phyloP scores from a whole-genome alignment of 2,888 invertebrate species.

The Acronicta aceris region DNA sequence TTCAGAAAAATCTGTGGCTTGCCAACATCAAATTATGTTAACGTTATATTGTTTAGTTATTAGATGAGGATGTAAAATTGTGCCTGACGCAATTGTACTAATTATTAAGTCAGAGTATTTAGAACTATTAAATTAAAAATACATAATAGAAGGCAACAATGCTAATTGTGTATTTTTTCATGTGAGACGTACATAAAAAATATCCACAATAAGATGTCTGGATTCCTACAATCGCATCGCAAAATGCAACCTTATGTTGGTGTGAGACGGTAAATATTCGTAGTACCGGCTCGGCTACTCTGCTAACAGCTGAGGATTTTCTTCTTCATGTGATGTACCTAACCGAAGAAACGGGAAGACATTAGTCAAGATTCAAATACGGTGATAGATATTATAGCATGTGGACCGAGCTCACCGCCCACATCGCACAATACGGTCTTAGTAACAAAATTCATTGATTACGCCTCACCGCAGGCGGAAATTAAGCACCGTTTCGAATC shows the following conservation, averaged over 20 bases:
- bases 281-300: background rate
- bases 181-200: conserved; percentile 1
- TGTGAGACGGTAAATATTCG: conserved; percentile 16
- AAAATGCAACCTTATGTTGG: conserved; percentile 5
- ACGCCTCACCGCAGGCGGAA: conserved; percentile 56
- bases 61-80: conserved; percentile 12
- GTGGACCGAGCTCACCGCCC: conserved; percentile 45
- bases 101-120: background rate
- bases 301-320: conserved; percentile 7
- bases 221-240: conserved; percentile 9
- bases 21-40: conserved; percentile 41
- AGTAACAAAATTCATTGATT: conserved; percentile 58
- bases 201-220: background rate
- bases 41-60: conserved; percentile 40
- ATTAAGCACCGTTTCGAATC: conserved; percentile 58
- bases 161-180: background rate
- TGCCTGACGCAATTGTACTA: conserved; percentile 18
- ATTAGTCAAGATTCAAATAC: conserved; percentile 47
- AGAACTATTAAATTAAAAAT: conserved; percentile 1
- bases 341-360: conserved; percentile 39
- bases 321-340: conserved; percentile 34
- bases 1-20: conserved; percentile 35
- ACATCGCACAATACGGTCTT: conserved; percentile 51
- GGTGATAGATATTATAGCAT: conserved; percentile 39
- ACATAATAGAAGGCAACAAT: background rate